Percentiles rank a stretch among this genome's conserved stretches.
phyloP scores from a whole-genome alignment of 2,113 vertebrate species.

The Brachypodius melanocephalos region DNA sequence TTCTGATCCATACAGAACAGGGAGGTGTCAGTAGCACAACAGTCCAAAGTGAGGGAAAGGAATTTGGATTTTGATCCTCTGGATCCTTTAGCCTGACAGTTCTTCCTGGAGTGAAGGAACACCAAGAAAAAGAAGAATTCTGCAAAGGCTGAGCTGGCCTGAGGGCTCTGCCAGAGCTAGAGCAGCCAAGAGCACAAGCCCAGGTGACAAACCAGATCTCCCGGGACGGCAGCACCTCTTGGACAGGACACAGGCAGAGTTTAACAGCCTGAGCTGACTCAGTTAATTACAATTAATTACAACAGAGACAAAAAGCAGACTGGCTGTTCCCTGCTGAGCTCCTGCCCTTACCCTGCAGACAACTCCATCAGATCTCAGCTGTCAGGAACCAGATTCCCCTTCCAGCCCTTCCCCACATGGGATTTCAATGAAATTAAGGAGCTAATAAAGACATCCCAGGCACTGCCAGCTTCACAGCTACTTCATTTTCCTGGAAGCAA shows the following conservation, averaged over 20 bases:
- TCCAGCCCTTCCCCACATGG: not conserved
- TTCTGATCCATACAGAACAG: not conserved
- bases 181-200: accelerated
- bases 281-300: conserved; percentile 18
- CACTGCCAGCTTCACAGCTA: not conserved
- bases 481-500: not conserved
- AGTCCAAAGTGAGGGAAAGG: not conserved
- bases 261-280: not conserved
- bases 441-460: conserved; percentile 29
- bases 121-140: not conserved
- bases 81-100: not conserved
- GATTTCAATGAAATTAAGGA: conserved; percentile 35
- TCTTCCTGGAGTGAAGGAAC: not conserved
- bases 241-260: not conserved
- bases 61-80: not conserved
- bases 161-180: not conserved
- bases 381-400: not conserved
- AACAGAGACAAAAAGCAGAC: not conserved
- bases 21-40: not conserved
- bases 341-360: not conserved
- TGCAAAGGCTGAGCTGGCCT: not conserved
- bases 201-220: not conserved
- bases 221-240: not conserved
- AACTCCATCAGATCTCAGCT: conserved; percentile 7
- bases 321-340: not conserved